Evolutionary conservation across 1,140 invertebrate species (phyloP).

Genomic region (Oryctes rhinoceros): DNA sequence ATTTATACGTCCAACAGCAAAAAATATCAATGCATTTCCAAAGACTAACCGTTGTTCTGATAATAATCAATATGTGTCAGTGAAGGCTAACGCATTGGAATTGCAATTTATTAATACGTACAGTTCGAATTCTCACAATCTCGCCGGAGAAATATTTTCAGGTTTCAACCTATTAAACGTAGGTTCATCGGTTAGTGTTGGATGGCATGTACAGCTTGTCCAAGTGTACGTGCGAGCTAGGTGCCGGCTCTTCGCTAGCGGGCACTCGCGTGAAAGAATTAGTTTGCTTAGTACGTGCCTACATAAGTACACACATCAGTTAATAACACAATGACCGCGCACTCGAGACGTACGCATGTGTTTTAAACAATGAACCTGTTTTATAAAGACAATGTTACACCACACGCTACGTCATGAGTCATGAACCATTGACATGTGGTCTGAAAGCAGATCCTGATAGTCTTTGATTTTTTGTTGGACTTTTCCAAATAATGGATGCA

Average conservation of each 20-base stretch:
- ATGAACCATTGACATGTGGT: not conserved
- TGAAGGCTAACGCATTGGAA: not conserved
- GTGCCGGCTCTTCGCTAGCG: not conserved
- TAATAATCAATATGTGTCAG: conserved; percentile 2
- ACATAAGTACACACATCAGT: conserved; percentile 22
- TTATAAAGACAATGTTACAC: not conserved
- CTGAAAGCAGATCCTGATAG: too few species aligned
- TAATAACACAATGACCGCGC: conserved; percentile 7
- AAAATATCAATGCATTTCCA: too few species aligned
- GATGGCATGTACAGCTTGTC: conserved; percentile 3
- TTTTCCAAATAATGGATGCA: too few species aligned
- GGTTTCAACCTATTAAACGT: conserved; percentile 12
- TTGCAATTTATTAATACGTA: not conserved
- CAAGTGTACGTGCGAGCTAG: not conserved
- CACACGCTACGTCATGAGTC: not conserved
- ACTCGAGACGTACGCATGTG: conserved; percentile 11
- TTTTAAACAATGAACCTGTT: not conserved
- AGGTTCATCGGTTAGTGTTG: not conserved
- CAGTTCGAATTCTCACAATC: conserved; percentile 14
- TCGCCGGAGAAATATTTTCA: conserved; percentile 8
- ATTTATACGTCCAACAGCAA: too few species aligned
- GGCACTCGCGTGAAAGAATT: conserved; percentile 9
- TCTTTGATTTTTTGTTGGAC: too few species aligned
- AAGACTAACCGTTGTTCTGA: not conserved
- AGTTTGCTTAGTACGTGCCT: conserved; percentile 8